A percentile compares a stretch with the other conserved stretches of the same genome.
Evolutionary conservation across 2,113 vertebrate genomes (phyloP).

Genomic region (Oenanthe oenanthe): DNA sequence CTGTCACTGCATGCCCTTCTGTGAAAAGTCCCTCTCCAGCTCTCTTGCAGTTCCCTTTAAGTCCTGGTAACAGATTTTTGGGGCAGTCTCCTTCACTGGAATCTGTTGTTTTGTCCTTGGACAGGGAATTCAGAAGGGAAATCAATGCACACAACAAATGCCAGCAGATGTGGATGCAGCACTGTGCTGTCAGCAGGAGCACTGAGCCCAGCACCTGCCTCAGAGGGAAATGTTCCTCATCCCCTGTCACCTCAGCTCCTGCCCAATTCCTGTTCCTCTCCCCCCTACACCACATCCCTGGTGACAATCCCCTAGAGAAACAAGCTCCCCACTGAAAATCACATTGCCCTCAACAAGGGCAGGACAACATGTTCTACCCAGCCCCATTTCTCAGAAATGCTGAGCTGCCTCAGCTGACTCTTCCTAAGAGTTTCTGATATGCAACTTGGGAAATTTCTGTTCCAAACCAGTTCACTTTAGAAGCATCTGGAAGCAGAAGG

Average conservation of each 20-base stretch:
- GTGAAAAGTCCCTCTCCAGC: background rate
- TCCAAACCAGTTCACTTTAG: background rate
- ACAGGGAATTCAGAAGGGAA: background rate
- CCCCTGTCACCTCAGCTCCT: background rate
- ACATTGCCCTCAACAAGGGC: background rate
- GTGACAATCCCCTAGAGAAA: background rate
- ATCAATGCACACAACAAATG: background rate
- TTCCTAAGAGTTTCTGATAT: background rate
- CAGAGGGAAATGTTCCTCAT: background rate
- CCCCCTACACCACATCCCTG: background rate
- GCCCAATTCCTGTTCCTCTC: background rate
- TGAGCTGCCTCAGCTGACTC: background rate
- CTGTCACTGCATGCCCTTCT: background rate
- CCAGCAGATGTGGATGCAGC: background rate
- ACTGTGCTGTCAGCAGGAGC: background rate
- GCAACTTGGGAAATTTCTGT: background rate
- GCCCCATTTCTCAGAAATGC: background rate
- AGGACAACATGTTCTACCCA: background rate
- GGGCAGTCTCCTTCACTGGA: background rate
- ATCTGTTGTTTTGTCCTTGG: background rate
- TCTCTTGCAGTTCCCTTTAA: background rate
- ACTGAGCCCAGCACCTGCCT: rapidly evolving
- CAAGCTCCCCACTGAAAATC: rapidly evolving
- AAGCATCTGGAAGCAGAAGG: background rate
- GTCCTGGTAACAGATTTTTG: background rate